Evolutionary conservation across 1,140 invertebrate species (phyloP), one percentile per base, ranked within the genome.

Genomic region (Dinothrombium tinctorium): DNA sequence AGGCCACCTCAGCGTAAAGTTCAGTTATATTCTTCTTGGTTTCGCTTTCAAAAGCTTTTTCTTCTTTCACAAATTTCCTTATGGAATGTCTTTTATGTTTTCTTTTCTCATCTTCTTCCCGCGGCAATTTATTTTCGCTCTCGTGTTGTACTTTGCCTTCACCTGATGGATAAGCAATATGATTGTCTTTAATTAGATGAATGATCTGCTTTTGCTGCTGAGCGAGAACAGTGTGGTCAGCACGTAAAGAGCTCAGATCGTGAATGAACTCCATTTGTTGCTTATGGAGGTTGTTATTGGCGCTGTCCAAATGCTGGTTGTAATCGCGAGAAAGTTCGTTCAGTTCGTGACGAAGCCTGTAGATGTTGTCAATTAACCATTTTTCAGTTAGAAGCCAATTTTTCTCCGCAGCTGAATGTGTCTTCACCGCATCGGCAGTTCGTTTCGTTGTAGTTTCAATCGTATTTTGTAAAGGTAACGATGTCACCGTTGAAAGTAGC

Each of bases 301-400:
- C 19, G 2, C 2, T 11, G 12, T 42, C 40, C 1, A 42, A 8
- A 22, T 46, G 44, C 8, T 37, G 19, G 1, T 12, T 26, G 15
- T 37, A 43, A 14, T 42, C 40, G 9, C 43, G 35, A 29, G 33
- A 19, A 23, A 47, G 19, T 32, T 47, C 45, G 22, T 12, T 41
- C 15, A 47, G 26, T 41, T 47, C 45, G n/a, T 28, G 35, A 14
- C 40, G 6, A 11, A 47, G 31, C 22, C 37, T 15, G 22, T 47
- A 40, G 2, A 47, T 47, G 25, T 46, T 47, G 23, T 47, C 45
- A 32, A 47, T 47, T 9, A 47, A 29, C 45, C 45, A 47, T 24
- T 44, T 42, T 35, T 47, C 24, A 3, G 45, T 47, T n/a, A 40
- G 15, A 4, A 46, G 26, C 44, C 45, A 47, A 33, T 47, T 47